These are phyloP conservation scores for Xerus inauris DNA, from an alignment of 2,113 vertebrate genomes.

Conservation along the genomic window DNA sequence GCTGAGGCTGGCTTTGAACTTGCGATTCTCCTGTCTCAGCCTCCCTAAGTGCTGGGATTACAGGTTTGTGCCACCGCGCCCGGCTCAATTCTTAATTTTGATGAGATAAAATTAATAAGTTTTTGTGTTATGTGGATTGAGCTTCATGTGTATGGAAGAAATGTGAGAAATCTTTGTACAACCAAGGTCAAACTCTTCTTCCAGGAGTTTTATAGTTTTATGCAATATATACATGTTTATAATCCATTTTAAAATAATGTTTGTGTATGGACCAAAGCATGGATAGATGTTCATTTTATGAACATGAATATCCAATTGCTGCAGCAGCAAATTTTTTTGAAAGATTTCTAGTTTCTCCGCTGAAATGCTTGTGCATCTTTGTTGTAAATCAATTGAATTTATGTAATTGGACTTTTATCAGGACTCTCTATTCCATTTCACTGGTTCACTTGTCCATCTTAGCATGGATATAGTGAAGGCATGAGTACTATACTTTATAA, in stretches of 20 bases:
- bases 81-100: too few relatives aligned
- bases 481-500: not conserved
- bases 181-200: not conserved
- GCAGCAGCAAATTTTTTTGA: not conserved
- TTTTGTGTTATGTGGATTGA: not conserved
- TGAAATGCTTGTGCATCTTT: not conserved
- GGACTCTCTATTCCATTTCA: not conserved
- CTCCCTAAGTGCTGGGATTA: too few relatives aligned
- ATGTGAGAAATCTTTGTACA: not conserved
- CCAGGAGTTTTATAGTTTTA: not conserved
- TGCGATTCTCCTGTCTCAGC: too few relatives aligned
- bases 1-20: too few relatives aligned
- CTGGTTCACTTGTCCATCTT: not conserved
- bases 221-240: not conserved
- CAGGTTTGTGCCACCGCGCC: too few relatives aligned
- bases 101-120: not conserved
- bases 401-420: not conserved
- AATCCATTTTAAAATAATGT: not conserved
- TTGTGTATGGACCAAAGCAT: not conserved
- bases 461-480: not conserved
- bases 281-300: not conserved
- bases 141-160: not conserved
- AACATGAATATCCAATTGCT: not conserved
- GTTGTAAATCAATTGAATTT: slow-evolving; percentile 8
- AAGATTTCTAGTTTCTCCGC: not conserved